Evolutionary conservation across 1,140 invertebrate genomes (phyloP), one percentile per base, ranked within the genome.

Genomic region (Ceratitis capitata): DNA sequence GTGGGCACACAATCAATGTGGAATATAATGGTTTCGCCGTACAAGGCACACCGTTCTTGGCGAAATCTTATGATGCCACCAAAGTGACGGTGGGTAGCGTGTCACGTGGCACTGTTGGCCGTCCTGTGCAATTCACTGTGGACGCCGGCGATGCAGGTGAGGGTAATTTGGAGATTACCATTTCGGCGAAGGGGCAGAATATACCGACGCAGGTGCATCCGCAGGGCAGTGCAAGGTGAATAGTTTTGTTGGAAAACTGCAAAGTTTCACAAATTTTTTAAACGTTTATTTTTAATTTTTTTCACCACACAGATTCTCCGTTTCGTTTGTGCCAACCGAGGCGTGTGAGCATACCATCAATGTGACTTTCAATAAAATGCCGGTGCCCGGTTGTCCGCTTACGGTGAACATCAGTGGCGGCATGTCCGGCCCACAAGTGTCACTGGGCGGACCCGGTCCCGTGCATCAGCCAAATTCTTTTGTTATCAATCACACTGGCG

Each of bases 121-220:
- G 97, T 87, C 95, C 97, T 26, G 97, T 98, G 16, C 97, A 98
- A 89, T 97, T 99, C 89, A 97, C 96, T 47, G 98, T 99, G 51
- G 98, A 99, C 93, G 98, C 98, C 9, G 97, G 96, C 87, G 96
- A 98, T 92, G 98, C 98, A 84, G 99, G 99, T 19, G 98, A 99
- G 93, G 99, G 99, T 51, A 99, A 99, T 92, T 93, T 99, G 74
- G 98, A 99, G 93, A 99, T 99, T 53, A 98, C 98, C 29, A 98
- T 99, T 87, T 97, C 96, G 86, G 97, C 97, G 51, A 95, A 97
- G 89, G 98, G 98, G 7, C 94, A 97, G 64, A 98, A 98, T 90
- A 98, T 99, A 87, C 98, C 98, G 23, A 99, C 98, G 35, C 98
- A 99, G 94, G 98, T 99, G n/a, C 97, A 98, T 92, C 97, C 98